phyloP scores from a whole-genome alignment of 2,888 invertebrate species.

The Argyra leucocephala region DNA sequence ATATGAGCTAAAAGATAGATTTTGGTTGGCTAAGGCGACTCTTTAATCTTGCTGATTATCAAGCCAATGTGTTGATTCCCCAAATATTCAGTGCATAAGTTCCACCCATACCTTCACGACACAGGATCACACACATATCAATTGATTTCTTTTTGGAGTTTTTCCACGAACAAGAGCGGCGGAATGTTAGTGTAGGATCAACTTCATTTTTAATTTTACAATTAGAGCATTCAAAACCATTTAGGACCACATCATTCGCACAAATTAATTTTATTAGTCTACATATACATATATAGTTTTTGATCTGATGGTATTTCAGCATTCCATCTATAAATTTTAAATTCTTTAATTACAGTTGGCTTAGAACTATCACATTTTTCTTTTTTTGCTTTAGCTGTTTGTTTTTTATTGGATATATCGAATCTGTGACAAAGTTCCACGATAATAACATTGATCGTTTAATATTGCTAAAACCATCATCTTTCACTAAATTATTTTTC shows the following conservation, averaged over 20 bases:
- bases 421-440: slow-evolving; percentile 28
- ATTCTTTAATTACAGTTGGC: slow-evolving; percentile 54
- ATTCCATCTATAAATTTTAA: slow-evolving; percentile 80
- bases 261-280: slow-evolving; percentile 54
- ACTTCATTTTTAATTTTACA: slow-evolving; percentile 94
- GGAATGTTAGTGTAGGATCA: slow-evolving; percentile 90
- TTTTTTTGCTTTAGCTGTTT: not conserved
- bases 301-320: slow-evolving; percentile 76
- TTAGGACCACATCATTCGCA: slow-evolving; percentile 86
- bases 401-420: not conserved
- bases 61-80: slow-evolving; percentile 94
- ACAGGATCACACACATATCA: no score
- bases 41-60: slow-evolving; percentile 86
- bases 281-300: slow-evolving; percentile 75
- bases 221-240: slow-evolving; percentile 95
- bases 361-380: not conserved
- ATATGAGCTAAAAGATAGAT: slow-evolving; percentile 95
- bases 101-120: slow-evolving; percentile 96
- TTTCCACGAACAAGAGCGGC: no score
- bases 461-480: slow-evolving; percentile 34
- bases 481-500: no score
- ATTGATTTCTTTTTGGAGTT: no score
- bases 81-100: slow-evolving; percentile 99
- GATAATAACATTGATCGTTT: slow-evolving; percentile 36
- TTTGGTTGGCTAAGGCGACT: slow-evolving; percentile 63